Evolutionary conservation across 2,797 vertebrate genomes (phyloP), one percentile per base, ranked within the genome.

Genomic region (Antennarius maculatus): DNA sequence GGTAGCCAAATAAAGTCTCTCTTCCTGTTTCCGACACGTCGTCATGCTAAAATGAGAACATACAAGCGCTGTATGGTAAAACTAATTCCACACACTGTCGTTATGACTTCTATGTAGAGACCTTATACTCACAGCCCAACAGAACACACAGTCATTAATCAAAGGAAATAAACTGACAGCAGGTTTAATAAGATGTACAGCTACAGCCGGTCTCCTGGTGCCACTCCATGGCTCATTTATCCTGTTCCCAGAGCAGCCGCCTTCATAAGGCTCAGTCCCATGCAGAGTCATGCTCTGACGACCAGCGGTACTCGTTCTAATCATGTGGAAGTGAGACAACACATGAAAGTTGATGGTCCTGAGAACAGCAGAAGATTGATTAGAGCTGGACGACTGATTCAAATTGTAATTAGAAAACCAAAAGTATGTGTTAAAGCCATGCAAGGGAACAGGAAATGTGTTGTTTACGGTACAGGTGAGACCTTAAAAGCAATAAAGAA

Each of bases 221-320:
- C 81, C 39, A 66, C 79, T 82, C 55, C 81, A 90, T 52, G 82
- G 84, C 79, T 90, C 82, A 88, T 88, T 91, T 87, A 78, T 82
- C 73, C 79, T 79, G 76, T 71, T 89, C 78, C 76, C 85, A 86
- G 81, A 86, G 48, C 84, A 76, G 80, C 14, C 81, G 80, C 81
- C 72, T 77, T 83, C 79, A 77, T 83, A 80, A 87, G 83, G 74
- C 79, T 78, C 70, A 82, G 79, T 74, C 72, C 78, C 89, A 80
- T 80, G 84, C 84, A 89, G 82, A 84, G 85, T 83, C 89, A 81
- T 71, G 83, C 66, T 79, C 69, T 66, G 59, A 63, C 74, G 81
- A 80, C 81, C 79, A 71, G 70, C 71, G 82, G 81, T 31, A 62
- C 68, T 76, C 43, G 10, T 70, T 63, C 70, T 84, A 82, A 76